Evolutionary conservation across 2,797 vertebrate genomes (phyloP).

Genomic region (Podargus strigoides): DNA sequence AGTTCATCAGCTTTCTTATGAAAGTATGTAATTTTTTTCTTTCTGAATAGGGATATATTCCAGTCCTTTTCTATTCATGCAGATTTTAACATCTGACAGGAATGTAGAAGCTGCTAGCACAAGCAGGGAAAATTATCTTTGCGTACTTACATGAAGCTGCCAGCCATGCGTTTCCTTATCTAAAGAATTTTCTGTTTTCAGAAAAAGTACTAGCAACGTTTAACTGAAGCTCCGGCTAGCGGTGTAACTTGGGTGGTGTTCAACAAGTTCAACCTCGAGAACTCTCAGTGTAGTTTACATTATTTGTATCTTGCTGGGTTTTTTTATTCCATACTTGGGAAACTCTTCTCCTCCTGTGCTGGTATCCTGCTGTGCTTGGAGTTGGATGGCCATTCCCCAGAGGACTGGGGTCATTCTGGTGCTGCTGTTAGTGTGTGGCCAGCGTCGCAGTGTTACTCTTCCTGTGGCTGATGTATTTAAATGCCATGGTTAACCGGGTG

Average conservation of each 20-base stretch:
- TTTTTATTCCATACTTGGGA: background rate
- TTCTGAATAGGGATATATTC: background rate
- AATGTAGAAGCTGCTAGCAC: background rate
- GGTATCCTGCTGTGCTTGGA: accelerated
- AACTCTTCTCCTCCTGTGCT: background rate
- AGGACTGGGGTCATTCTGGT: accelerated
- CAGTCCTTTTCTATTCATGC: background rate
- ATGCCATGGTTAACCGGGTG: accelerated
- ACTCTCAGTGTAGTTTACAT: accelerated
- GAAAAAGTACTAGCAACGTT: background rate
- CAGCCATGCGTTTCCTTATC: background rate
- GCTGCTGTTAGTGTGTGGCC: accelerated
- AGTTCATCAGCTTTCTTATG: background rate
- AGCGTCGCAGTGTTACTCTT: accelerated
- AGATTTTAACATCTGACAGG: background rate
- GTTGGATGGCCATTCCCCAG: accelerated
- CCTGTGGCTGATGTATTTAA: accelerated
- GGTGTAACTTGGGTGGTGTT: background rate
- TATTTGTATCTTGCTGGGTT: no score
- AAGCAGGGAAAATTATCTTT: background rate
- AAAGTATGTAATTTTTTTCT: background rate
- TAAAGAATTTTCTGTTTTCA: background rate
- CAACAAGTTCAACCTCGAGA: background rate
- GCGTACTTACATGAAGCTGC: background rate
- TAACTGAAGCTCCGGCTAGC: background rate